A percentile compares a stretch with the other conserved stretches of the same genome.
These are phyloP conservation scores for Caenorhabditis briggsae DNA, from an alignment of 1,140 invertebrate genomes.

Conservation along the genomic window DNA sequence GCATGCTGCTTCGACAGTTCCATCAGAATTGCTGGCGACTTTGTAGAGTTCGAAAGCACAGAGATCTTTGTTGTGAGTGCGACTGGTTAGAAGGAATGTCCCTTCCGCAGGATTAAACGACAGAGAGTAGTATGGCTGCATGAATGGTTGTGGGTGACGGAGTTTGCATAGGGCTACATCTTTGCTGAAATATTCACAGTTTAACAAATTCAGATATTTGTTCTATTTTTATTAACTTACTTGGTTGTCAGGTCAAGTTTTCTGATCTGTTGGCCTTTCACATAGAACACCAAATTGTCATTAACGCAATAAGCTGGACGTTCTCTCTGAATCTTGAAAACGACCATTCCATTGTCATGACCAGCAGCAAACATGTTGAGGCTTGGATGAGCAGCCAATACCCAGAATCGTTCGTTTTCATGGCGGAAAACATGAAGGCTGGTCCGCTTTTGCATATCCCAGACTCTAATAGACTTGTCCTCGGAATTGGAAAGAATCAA, in stretches of 20 bases:
- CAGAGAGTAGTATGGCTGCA: slow-evolving; percentile 81
- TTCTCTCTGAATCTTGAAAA: slow-evolving; percentile 91
- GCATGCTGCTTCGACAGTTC: slow-evolving; percentile 43
- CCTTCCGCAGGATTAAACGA: slow-evolving; percentile 97
- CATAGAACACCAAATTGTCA: slow-evolving; percentile 93
- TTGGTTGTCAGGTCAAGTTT: slow-evolving; percentile 89
- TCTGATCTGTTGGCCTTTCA: slow-evolving; percentile 92
- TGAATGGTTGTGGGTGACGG: slow-evolving; percentile 82
- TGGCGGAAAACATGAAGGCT: slow-evolving; percentile 92
- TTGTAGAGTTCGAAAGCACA: slow-evolving; percentile 94
- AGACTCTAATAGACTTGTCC: slow-evolving; percentile 96
- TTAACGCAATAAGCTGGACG: slow-evolving; percentile 93
- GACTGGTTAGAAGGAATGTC: slow-evolving; percentile 87
- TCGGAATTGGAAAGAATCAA: slow-evolving; percentile 96
- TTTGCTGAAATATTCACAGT: slow-evolving; percentile 82
- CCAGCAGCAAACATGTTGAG: slow-evolving; percentile 84
- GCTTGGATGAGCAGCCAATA: slow-evolving; percentile 88
- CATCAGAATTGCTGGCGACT: slow-evolving; percentile 79
- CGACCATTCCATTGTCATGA: slow-evolving; percentile 93
- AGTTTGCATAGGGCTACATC: slow-evolving; percentile 93
- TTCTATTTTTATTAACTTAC: slow-evolving; percentile 60
- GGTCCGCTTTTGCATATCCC: slow-evolving; percentile 98
- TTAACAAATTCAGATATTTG: not conserved
- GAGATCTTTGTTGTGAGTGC: slow-evolving; percentile 86
- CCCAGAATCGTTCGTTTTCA: slow-evolving; percentile 97